Evolutionary conservation across 1,140 invertebrate genomes (phyloP).

Genomic region (Drosophila athabasca): DNA sequence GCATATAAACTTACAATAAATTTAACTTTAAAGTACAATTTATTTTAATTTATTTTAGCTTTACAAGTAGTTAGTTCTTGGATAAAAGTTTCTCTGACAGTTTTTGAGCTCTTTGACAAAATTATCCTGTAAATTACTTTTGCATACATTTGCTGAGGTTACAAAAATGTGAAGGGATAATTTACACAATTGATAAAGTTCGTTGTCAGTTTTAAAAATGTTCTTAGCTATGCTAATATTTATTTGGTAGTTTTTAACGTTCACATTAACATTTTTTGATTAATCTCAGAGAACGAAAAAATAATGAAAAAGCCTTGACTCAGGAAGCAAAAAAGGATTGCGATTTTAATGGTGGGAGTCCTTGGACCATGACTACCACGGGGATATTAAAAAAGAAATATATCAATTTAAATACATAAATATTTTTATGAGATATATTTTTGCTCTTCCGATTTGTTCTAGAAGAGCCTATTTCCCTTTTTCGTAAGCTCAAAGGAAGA

Average conservation of each 20-base stretch:
- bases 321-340: too few relatives aligned
- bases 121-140: constrained; percentile 58
- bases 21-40: constrained; percentile 39
- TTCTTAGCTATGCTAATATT: constrained; percentile 29
- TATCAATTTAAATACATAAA: background rate
- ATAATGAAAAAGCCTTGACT: too few relatives aligned
- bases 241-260: constrained; percentile 25
- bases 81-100: constrained; percentile 27
- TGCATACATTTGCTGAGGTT: constrained; percentile 47
- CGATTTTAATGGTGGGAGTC: too few relatives aligned
- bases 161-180: constrained; percentile 27
- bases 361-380: too few relatives aligned
- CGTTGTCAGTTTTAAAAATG: constrained; percentile 3
- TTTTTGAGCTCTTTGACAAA: constrained; percentile 11
- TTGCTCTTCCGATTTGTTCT: too few relatives aligned
- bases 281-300: too few relatives aligned
- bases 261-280: constrained; percentile 31
- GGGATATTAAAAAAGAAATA: too few relatives aligned
- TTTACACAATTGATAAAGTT: constrained; percentile 41
- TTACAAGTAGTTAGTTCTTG: constrained; percentile 1
- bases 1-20: background rate
- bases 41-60: constrained; percentile 25
- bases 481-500: too few relatives aligned
- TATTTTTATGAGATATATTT: too few relatives aligned
- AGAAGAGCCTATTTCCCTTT: too few relatives aligned